Evolutionary conservation across 1,140 invertebrate genomes (phyloP).

Genomic region (Aethina tumida): DNA sequence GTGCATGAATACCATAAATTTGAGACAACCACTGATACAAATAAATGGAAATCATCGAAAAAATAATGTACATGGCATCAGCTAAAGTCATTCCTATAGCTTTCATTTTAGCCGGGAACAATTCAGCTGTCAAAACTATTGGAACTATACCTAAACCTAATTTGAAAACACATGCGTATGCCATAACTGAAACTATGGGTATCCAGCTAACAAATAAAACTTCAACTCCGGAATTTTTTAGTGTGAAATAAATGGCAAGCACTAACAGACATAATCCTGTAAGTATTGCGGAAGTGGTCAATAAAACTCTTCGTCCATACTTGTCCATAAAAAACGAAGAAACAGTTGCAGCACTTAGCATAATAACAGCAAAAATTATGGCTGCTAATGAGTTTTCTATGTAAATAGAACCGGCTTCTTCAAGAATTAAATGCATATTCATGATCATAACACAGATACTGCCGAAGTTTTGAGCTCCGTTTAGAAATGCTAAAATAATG

Average conservation of each 20-base stretch:
- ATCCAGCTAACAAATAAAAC: slow-evolving; percentile 19
- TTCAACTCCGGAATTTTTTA: slow-evolving; percentile 16
- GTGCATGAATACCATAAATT: slow-evolving; percentile 39
- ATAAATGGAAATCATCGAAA: slow-evolving; percentile 57
- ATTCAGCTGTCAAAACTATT: slow-evolving; percentile 57
- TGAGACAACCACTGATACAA: slow-evolving; percentile 44
- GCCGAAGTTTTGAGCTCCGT: slow-evolving; percentile 22
- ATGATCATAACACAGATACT: slow-evolving; percentile 41
- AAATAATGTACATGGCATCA: slow-evolving; percentile 25
- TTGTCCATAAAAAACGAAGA: slow-evolving; percentile 33
- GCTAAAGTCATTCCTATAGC: slow-evolving; percentile 31
- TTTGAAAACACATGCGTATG: slow-evolving; percentile 23
- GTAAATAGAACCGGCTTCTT: slow-evolving; percentile 29
- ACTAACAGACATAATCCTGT: slow-evolving; percentile 15
- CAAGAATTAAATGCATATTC: slow-evolving; percentile 41
- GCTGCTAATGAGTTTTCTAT: slow-evolving; percentile 26
- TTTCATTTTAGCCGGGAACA: slow-evolving; percentile 52
- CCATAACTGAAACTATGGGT: slow-evolving; percentile 20
- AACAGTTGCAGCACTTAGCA: slow-evolving; percentile 25
- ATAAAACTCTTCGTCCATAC: slow-evolving; percentile 37
- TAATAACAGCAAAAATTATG: slow-evolving; percentile 35
- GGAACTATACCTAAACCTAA: slow-evolving; percentile 45
- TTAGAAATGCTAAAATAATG: slow-evolving; percentile 25
- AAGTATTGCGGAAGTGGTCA: slow-evolving; percentile 26
- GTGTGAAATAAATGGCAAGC: slow-evolving; percentile 25